These are phyloP conservation scores for Branchinecta lindahli DNA, from an alignment of 1,140 invertebrate species.

Conservation along the genomic window DNA sequence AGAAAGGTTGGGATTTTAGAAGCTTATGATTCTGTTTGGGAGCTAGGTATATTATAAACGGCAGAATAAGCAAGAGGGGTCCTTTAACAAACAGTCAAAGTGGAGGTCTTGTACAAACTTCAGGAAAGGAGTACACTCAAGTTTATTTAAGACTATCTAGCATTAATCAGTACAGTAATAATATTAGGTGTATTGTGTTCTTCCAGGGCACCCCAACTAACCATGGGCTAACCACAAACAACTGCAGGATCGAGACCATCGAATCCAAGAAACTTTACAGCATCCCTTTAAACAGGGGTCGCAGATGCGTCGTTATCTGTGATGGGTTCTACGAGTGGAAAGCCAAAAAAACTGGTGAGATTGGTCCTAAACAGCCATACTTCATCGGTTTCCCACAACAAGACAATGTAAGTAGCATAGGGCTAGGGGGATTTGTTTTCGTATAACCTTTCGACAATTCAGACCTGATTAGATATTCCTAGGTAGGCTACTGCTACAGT, in stretches of 20 bases:
- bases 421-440: neutral
- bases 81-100: no score
- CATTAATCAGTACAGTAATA: no score
- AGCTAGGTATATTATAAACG: no score
- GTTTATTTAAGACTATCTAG: neutral
- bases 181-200: slow-evolving; percentile 12
- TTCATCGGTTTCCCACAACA: slow-evolving; percentile 39
- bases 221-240: slow-evolving; percentile 57
- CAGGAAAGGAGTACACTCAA: slow-evolving; percentile 17
- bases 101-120: neutral
- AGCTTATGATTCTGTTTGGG: no score
- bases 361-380: slow-evolving; percentile 53
- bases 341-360: slow-evolving; percentile 32
- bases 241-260: slow-evolving; percentile 56
- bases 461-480: no score
- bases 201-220: slow-evolving; percentile 46
- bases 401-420: slow-evolving; percentile 22
- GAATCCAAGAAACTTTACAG: slow-evolving; percentile 49
- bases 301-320: slow-evolving; percentile 55
- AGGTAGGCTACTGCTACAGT: no score
- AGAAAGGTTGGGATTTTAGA: no score
- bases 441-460: neutral
- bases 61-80: no score
- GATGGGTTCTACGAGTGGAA: slow-evolving; percentile 83
- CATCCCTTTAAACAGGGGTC: slow-evolving; percentile 44